Evolutionary conservation across 1,140 invertebrate genomes (phyloP).

Genomic region (Aphaenogaster ashmeadi): DNA sequence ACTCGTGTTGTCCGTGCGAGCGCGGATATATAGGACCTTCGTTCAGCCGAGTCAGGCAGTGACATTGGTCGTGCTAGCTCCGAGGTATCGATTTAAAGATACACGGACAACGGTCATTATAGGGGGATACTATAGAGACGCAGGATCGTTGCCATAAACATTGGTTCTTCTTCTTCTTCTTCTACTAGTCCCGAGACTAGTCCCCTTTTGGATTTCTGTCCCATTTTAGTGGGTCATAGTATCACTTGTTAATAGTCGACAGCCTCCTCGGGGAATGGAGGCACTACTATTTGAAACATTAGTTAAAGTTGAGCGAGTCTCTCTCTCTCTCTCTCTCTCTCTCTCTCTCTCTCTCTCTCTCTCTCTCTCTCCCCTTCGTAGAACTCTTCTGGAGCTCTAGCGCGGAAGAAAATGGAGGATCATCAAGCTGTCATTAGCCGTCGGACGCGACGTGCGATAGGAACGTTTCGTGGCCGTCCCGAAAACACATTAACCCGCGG

Average conservation of each 20-base stretch:
- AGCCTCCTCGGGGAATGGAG: too few relatives aligned
- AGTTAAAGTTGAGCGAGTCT: too few relatives aligned
- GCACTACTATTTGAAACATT: too few relatives aligned
- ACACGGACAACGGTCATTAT: conserved; percentile 24
- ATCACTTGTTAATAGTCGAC: too few relatives aligned
- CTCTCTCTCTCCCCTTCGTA: not conserved
- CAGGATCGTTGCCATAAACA: conserved; percentile 5
- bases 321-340: too few relatives aligned
- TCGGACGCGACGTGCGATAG: not conserved
- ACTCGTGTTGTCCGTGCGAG: not conserved
- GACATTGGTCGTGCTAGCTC: conserved; percentile 47
- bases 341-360: too few relatives aligned
- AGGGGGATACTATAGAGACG: conserved; percentile 17
- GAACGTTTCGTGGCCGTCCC: not conserved
- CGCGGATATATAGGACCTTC: conserved; percentile 21
- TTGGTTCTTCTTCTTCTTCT: too few relatives aligned
- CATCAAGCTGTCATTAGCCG: not conserved
- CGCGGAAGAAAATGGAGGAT: not conserved
- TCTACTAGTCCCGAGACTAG: too few relatives aligned
- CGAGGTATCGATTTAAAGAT: conserved; percentile 58
- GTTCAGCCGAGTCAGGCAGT: conserved; percentile 42
- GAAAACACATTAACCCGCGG: not conserved
- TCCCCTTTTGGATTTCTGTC: too few relatives aligned
- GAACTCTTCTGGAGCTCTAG: not conserved
- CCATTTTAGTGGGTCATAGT: too few relatives aligned